Evolutionary conservation across 2,888 invertebrate species (phyloP), one percentile per base, ranked within the genome.

Genomic region (Tupiocoris notatus): DNA sequence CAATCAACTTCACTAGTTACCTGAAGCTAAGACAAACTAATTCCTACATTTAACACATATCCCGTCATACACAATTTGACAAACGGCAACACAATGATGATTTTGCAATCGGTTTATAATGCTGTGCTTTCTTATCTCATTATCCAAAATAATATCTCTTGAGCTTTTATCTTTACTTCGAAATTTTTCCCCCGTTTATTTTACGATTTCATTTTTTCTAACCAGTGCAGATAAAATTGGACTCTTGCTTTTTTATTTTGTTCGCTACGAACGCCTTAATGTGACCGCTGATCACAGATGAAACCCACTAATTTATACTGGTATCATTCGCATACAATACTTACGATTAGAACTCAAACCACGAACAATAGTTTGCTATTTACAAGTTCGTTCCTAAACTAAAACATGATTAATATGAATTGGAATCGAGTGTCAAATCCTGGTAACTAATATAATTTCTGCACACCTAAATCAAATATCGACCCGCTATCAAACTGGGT

Each of bases 111-210:
- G 7, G 39, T 78, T 58, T 73, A 73, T 56, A 17, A 18, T 73
- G 73, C 20, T 18, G 62, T 65, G 54, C 20, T 76, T 63, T 20
- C 74, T 25, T 58, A 59, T 17, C 54, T 70, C 70, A 23, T 67
- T 78, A 78, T 77, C 75, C 78, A 78, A 78, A 78, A 78, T 78
- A 78, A 77, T 70, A 78, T 78, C 78, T 77, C 74, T 78, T 78
- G 78, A 78, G 78, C 78, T 77, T 77, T 64, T 66, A 63, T 59
- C 24, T 56, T 68, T 67, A 56, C 18, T 16, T 16, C 57, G n/a
- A n/a, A n/a, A n/a, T n/a, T n/a, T n/a, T n/a, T n/a, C n/a, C n/a
- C n/a, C n/a, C n/a, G n/a, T n/a, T n/a, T n/a, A 57, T 21, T 57
- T n/a, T 59, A 9, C 6, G 16, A 17, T 9, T 22, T 57, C 23